These are phyloP conservation scores for Drosophila auraria DNA, from an alignment of 1,140 invertebrate species.

Conservation along the genomic window DNA sequence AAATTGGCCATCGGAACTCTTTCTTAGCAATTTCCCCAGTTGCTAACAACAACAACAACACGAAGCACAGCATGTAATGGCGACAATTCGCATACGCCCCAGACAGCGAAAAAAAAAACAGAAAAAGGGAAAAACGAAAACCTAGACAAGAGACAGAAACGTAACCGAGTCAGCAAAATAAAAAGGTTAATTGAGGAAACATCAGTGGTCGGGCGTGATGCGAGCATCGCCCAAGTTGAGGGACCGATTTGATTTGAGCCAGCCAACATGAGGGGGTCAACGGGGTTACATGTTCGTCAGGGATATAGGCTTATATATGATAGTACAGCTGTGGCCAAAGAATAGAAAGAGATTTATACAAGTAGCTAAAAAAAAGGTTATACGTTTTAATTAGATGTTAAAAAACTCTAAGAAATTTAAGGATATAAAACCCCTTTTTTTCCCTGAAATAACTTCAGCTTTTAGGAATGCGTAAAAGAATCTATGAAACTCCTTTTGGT, in stretches of 20 bases:
- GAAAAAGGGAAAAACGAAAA: slow-evolving; percentile 17
- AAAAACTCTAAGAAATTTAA: no score
- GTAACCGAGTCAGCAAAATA: slow-evolving; percentile 58
- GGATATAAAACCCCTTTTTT: no score
- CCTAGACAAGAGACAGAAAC: slow-evolving; percentile 30
- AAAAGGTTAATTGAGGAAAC: slow-evolving; percentile 83
- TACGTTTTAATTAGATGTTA: no score
- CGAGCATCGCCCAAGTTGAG: slow-evolving; percentile 76
- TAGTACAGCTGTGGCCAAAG: background rate
- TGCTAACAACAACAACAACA: slow-evolving; percentile 28
- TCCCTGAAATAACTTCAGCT: no score
- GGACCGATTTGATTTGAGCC: slow-evolving; percentile 75
- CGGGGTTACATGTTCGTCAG: slow-evolving; percentile 38
- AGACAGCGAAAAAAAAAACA: slow-evolving; percentile 28
- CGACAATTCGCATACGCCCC: slow-evolving; percentile 78
- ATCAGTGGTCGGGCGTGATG: slow-evolving; percentile 74
- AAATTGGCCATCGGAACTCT: slow-evolving; percentile 45
- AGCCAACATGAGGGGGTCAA: slow-evolving; percentile 68
- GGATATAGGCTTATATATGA: background rate
- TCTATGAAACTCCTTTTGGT: no score
- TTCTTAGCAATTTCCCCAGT: slow-evolving; percentile 31
- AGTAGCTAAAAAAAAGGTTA: background rate
- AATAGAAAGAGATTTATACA: background rate
- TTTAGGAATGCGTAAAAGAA: no score
- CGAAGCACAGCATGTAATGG: slow-evolving; percentile 49